phyloP scores from a whole-genome alignment of 2,797 vertebrate genomes.

The Cossypha caffra region DNA sequence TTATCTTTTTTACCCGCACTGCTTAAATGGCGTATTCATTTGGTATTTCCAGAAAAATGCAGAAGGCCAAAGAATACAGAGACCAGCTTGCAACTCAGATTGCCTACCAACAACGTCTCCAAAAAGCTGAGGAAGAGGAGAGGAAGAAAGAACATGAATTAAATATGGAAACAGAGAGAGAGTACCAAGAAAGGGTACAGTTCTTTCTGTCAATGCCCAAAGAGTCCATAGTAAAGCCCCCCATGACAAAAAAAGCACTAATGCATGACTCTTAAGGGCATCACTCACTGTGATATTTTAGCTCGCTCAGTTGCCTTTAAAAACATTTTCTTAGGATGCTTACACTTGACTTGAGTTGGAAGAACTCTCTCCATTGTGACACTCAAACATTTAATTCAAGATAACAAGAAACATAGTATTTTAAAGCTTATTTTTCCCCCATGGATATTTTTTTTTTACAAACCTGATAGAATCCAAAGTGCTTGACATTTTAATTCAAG shows the following conservation, averaged over 20 bases:
- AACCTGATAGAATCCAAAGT: neutral
- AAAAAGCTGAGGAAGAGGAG: conserved; percentile 67
- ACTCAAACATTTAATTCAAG: neutral
- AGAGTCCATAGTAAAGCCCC: conserved; percentile 19
- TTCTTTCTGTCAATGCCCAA: conserved; percentile 70
- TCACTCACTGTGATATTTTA: neutral
- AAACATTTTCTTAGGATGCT: neutral
- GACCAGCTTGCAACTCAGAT: conserved; percentile 84
- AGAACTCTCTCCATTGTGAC: neutral
- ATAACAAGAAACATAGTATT: neutral
- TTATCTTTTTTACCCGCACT: neutral
- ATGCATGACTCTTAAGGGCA: neutral
- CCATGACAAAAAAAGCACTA: conserved; percentile 78
- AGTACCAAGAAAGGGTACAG: conserved; percentile 73
- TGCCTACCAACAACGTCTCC: conserved; percentile 61
- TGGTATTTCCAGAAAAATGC: conserved; percentile 69
- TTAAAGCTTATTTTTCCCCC: neutral
- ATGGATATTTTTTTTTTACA: neutral
- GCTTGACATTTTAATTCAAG: neutral
- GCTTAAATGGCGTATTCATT: neutral
- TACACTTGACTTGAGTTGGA: neutral
- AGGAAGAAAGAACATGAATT: conserved; percentile 71
- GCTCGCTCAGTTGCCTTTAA: neutral
- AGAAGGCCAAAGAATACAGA: conserved; percentile 69
- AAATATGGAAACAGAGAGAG: conserved; percentile 59